Evolutionary conservation across 2,797 vertebrate genomes (phyloP), one percentile per base, ranked within the genome.

Genomic region (Lagocephalus sceleratus): DNA sequence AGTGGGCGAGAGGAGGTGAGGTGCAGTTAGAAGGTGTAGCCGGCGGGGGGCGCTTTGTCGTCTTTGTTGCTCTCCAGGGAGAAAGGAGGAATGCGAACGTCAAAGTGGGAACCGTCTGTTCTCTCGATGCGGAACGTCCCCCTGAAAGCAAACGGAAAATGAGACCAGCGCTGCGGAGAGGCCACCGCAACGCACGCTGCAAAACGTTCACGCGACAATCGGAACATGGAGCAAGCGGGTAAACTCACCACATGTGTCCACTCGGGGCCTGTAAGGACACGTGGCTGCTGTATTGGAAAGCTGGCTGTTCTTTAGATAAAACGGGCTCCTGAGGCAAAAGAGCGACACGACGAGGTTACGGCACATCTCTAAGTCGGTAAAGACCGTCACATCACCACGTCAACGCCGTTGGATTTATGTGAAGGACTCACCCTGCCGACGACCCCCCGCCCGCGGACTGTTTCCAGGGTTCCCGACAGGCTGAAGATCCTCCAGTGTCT

Each of bases 401-500:
- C n/a, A 12, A 25, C 14, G 15, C 16, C 3, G 15, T 3, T 47
- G 8, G 14, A 22, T 29, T 0, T 35, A 20, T 12, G 8, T 8
- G 20, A 12, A n/a, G n/a, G n/a, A 32, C 82, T 88, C 57, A 98
- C 97, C 88, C 95, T 90, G 78, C 96, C 97, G 0, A 98, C 96
- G 1, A 99, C 96, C 0, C 97, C 97, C 4, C 97, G 91, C 40
- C 97, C 97, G 23, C 96, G 86, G 47, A 99, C 96, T 0, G 97
- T 98, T 87, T 99, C 97, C 89, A 99, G 84, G 35, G 97, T 98
- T 71, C 97, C 97, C 0, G 96, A 98, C 43, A 99, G 89, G 78
- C 97, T 99, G 76, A 98, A 99, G 88, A 99, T 99, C 79, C 97
- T 93, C 97, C 97, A 99, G 87, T 99, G 97, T 43, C 97, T 80